phyloP scores from a whole-genome alignment of 2,888 invertebrate species.

The Cremastinae sp. region DNA sequence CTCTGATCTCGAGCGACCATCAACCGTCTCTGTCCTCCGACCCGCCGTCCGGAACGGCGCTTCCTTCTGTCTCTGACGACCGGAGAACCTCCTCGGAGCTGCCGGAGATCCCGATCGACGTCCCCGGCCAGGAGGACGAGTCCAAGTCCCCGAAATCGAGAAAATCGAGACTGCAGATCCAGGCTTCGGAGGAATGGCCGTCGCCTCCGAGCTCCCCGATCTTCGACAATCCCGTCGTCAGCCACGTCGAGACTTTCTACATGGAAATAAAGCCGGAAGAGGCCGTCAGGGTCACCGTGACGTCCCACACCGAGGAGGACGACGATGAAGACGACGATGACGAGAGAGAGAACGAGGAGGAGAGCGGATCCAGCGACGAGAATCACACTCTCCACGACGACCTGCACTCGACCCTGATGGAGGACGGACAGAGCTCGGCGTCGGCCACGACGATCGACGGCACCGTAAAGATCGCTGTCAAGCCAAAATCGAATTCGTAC shows the following conservation, averaged over 20 bases:
- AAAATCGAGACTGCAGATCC: conserved; percentile 76
- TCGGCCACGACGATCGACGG: conserved; percentile 90
- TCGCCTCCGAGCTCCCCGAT: conserved; percentile 88
- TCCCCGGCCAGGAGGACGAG: conserved; percentile 82
- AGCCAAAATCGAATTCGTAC: conserved; percentile 87
- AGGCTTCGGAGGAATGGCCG: conserved; percentile 91
- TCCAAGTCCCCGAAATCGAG: conserved; percentile 73
- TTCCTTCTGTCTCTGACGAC: conserved; percentile 87
- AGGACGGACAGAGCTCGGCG: conserved; percentile 78
- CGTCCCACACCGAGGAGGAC: too few relatives aligned
- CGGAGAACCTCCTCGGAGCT: conserved; percentile 91
- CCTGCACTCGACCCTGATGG: conserved; percentile 76
- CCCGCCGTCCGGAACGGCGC: conserved; percentile 83
- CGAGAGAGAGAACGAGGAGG: too few relatives aligned
- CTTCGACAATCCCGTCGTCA: conserved; percentile 87
- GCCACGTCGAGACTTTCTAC: conserved; percentile 90
- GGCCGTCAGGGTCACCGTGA: conserved; percentile 88
- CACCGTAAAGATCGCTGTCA: conserved; percentile 89
- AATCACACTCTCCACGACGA: conserved; percentile 87
- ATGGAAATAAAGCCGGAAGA: conserved; percentile 89
- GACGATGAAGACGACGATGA: too few relatives aligned
- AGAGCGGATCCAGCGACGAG: conserved; percentile 85
- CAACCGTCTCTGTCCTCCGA: conserved; percentile 93
- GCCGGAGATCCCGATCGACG: conserved; percentile 91
- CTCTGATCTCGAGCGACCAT: conserved; percentile 91